phyloP scores from a whole-genome alignment of 2,888 invertebrate species.

The Melanostoma scalare region DNA sequence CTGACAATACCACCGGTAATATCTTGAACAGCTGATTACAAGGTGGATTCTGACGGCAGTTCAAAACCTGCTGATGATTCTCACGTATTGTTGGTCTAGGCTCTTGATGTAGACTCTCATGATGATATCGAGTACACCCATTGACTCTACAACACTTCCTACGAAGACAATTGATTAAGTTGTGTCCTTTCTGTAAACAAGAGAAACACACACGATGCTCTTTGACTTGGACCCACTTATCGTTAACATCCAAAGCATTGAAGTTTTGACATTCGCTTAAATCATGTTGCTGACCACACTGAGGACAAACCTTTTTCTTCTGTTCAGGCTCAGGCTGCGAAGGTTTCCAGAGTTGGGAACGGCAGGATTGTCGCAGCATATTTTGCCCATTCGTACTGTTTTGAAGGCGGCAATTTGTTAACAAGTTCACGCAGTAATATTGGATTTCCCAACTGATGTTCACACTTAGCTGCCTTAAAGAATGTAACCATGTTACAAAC shows the following conservation, averaged over 20 bases:
- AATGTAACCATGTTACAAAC: conserved; percentile 48
- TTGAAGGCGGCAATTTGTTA: conserved; percentile 50
- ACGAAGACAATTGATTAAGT: too few relatives aligned
- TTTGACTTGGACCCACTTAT: too few relatives aligned
- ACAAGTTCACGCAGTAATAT: conserved; percentile 46
- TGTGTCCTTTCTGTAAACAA: too few relatives aligned
- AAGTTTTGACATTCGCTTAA: too few relatives aligned
- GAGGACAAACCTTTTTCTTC: too few relatives aligned
- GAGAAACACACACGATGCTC: too few relatives aligned
- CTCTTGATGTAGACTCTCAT: too few relatives aligned
- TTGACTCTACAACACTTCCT: too few relatives aligned
- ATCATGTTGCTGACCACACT: too few relatives aligned
- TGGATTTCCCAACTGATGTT: conserved; percentile 54
- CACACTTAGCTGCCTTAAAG: conserved; percentile 37
- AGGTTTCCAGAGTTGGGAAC: conserved; percentile 30
- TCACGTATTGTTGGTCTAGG: too few relatives aligned
- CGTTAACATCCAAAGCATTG: too few relatives aligned
- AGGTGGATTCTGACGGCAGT: not conserved
- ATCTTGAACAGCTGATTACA: not conserved
- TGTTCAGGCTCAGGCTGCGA: not conserved
- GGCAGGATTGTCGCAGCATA: conserved; percentile 26
- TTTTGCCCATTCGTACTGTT: conserved; percentile 42
- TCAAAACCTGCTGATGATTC: not conserved
- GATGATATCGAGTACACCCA: too few relatives aligned
- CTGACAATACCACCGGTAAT: not conserved